These are phyloP conservation scores for Ceuthmochares aereus DNA, from an alignment of 2,113 vertebrate species.

Conservation along the genomic window DNA sequence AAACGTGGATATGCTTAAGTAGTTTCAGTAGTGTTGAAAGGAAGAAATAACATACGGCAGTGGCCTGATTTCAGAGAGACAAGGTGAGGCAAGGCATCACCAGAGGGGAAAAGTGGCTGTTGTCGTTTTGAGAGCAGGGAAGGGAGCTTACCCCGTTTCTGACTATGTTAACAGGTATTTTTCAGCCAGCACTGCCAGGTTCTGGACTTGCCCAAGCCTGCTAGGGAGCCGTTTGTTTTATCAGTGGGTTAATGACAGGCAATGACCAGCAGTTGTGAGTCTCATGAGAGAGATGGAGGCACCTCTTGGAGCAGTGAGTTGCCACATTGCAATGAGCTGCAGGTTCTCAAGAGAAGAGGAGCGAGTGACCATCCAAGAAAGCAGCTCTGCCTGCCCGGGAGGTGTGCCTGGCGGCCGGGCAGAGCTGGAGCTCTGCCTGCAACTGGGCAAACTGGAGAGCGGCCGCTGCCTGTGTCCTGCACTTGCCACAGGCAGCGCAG, in stretches of 20 bases:
- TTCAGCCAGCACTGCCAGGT: not conserved
- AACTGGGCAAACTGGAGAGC: not conserved
- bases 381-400: not conserved
- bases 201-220: not conserved
- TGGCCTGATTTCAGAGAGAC: not conserved
- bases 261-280: not conserved
- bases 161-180: not conserved
- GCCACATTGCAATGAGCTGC: not conserved
- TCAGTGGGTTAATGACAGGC: not conserved
- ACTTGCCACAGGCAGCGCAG: accelerated
- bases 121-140: not conserved
- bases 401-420: not conserved
- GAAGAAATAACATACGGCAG: not conserved
- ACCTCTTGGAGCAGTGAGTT: not conserved
- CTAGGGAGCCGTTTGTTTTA: accelerated
- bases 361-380: not conserved
- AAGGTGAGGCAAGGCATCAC: not conserved
- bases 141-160: not conserved
- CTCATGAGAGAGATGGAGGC: not conserved
- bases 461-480: not conserved
- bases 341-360: not conserved
- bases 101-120: not conserved
- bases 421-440: not conserved
- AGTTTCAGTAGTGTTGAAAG: not conserved
- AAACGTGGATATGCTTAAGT: not conserved